Evolutionary conservation across 2,113 vertebrate species (phyloP), one percentile per base, ranked within the genome.

Genomic region (Melanotaenia duboulayi): DNA sequence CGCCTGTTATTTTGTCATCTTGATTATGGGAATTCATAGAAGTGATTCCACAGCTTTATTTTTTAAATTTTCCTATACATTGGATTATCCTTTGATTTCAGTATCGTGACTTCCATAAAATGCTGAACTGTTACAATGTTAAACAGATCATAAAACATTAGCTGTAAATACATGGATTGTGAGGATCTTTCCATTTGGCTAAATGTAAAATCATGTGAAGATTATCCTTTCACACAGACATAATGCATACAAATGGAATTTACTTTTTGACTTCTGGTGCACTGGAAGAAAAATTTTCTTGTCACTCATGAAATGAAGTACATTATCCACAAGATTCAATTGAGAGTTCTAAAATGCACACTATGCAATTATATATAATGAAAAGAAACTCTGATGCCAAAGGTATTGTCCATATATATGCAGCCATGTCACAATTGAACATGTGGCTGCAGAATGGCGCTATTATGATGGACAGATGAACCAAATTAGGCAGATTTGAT

Each of bases 1-100:
- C 80, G 62, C 78, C 86, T 83, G 87, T 87, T 89, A 86, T 91
- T n/a, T 80, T 81, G 82, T 90, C 86, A 88, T 86, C 68, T 79
- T 91, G 86, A 87, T 90, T 80, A 84, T 89, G 71, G 76, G 64
- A 71, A 61, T 12, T 44, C 39, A 78, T 39, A 51, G 71, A 84
- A 90, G 83, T 77, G 64, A 69, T 24, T 56, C 51, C 51, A 69
- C 69, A 76, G 64, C 57, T 81, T 71, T 71, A 49, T 64, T 71
- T 44, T 50, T 17, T 20, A 52, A 55, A n/a, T 19, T 48, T 48
- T 19, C 17, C 44, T 48, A n/a, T 19, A 48, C 23, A 13, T 51
- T 23, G 19, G 16, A 40, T 56, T 64, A 52, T 20, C 16, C 49
- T 50, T 61, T 32, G 12, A 13, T 73, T 65, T 76, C 9, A 64